phyloP scores from a whole-genome alignment of 1,140 invertebrate species.

The Drosophila ercepeae region DNA sequence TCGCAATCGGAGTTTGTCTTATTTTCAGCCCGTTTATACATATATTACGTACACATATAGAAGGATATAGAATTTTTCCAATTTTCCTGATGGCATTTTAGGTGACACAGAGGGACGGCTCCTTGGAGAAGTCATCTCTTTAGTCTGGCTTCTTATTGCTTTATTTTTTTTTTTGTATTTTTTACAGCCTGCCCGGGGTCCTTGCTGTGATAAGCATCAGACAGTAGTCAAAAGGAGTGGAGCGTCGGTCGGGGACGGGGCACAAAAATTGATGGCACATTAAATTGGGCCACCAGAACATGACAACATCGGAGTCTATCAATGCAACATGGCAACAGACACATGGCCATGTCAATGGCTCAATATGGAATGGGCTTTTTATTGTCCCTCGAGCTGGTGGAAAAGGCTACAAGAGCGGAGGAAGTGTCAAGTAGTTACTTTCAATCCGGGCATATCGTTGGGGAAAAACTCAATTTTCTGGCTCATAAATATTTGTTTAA shows the following conservation, averaged over 20 bases:
- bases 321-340: conserved; percentile 51
- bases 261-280: conserved; percentile 77
- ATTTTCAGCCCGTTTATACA: conserved; percentile 38
- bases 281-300: conserved; percentile 66
- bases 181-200: conserved; percentile 50
- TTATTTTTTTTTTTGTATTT: conserved; percentile 13
- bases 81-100: conserved; percentile 80
- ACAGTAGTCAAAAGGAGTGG: conserved; percentile 19
- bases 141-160: conserved; percentile 1
- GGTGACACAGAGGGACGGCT: conserved; percentile 46
- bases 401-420: conserved; percentile 1
- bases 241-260: conserved; percentile 5
- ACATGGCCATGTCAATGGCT: conserved; percentile 56
- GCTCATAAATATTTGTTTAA: conserved; percentile 78
- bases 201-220: conserved; percentile 65
- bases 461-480: conserved; percentile 75
- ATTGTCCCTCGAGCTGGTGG: conserved; percentile 60
- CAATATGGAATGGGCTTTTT: conserved; percentile 77
- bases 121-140: conserved; percentile 37
- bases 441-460: conserved; percentile 1
- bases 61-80: conserved; percentile 66
- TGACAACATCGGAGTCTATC: conserved; percentile 57
- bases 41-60: conserved; percentile 43
- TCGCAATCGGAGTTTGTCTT: conserved; percentile 42
- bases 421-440: conserved; percentile 68